Evolutionary conservation across 2,888 invertebrate genomes (phyloP).

Genomic region (Trachelus iudaicus): DNA sequence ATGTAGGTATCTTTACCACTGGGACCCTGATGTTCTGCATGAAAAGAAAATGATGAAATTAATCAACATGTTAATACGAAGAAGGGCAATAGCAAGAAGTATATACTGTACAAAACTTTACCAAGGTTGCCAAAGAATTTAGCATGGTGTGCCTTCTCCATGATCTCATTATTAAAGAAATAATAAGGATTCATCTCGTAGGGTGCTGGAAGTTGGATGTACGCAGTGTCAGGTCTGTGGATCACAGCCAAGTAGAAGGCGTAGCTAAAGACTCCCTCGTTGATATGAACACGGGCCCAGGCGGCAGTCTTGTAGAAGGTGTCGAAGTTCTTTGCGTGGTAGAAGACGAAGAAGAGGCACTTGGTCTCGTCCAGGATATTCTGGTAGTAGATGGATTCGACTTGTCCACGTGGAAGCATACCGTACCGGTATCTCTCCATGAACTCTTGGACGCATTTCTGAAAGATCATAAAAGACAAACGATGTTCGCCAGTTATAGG

Average conservation of each 20-base stretch:
- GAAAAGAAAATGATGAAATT: not conserved
- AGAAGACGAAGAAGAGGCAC: constrained; percentile 58
- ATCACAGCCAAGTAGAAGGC: constrained; percentile 72
- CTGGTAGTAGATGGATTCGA: constrained; percentile 66
- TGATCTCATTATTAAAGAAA: constrained; percentile 72
- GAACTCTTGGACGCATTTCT: constrained; percentile 59
- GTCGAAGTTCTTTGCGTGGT: constrained; percentile 61
- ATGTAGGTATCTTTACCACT: constrained; percentile 66
- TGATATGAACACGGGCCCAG: constrained; percentile 62
- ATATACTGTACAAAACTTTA: constrained; percentile 9
- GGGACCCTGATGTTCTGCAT: constrained; percentile 37
- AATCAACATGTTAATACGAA: not conserved
- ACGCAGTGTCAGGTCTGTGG: constrained; percentile 71
- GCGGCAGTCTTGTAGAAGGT: constrained; percentile 62
- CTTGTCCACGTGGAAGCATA: constrained; percentile 66
- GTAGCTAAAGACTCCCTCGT: constrained; percentile 70
- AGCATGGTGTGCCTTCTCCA: constrained; percentile 65
- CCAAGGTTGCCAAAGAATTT: constrained; percentile 59
- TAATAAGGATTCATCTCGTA: constrained; percentile 77
- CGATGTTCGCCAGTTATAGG: not conserved
- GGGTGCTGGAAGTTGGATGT: constrained; percentile 73
- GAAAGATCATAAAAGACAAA: constrained; percentile 13
- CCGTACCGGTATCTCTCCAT: constrained; percentile 59
- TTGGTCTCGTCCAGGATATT: constrained; percentile 50
- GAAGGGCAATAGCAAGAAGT: not conserved